Percentiles rank a stretch among this genome's conserved stretches.
Conservation (phyloP, 2,113 vertebrate species). For the Piaya cayana region DNA sequence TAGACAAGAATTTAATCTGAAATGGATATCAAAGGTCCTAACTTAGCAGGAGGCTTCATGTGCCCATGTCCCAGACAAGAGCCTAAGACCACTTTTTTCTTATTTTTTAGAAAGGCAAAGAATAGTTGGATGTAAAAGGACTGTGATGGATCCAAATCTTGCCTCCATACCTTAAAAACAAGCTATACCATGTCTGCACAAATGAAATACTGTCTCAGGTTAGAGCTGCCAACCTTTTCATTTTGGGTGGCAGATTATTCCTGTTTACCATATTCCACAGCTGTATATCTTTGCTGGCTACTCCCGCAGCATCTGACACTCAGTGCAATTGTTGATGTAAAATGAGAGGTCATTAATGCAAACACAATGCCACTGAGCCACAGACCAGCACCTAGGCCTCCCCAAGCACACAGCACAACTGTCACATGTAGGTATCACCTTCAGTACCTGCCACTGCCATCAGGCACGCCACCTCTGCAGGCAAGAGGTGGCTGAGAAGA, state of each 20-base stretch:
- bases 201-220: neutral
- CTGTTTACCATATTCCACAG: neutral
- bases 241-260: neutral
- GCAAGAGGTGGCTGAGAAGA: neutral
- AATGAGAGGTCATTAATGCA: neutral
- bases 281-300: neutral
- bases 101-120: neutral
- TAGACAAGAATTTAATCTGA: neutral
- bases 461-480: neutral
- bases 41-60: neutral
- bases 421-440: fast-evolving
- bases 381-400: neutral
- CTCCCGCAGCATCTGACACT: neutral
- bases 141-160: neutral
- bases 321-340: neutral
- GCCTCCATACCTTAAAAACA: neutral
- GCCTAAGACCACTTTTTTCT: neutral
- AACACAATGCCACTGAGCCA: neutral
- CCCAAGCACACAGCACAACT: too few species aligned
- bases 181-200: neutral
- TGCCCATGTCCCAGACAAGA: neutral
- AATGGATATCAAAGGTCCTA: neutral
- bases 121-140: neutral
- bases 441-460: neutral
- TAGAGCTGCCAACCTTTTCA: neutral